Base-by-base conservation (phyloP, 2,797 vertebrate species). In the Darevskia mixta region DNA sequence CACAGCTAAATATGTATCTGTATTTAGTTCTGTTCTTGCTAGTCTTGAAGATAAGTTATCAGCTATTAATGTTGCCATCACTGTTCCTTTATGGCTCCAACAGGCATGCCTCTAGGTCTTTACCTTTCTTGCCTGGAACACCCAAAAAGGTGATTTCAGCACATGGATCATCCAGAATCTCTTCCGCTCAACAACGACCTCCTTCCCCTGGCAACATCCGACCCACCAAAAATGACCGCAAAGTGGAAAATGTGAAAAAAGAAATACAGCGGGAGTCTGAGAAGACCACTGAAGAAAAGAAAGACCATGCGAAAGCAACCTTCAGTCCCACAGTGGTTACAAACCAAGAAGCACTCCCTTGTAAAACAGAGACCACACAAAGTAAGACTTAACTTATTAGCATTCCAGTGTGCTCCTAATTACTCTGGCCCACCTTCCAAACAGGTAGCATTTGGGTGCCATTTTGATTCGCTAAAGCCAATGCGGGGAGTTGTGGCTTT, bases 121-220 rank as follows among this genome's bases (percentile, higher is more conserved):
- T 97, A 88, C 96, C 96, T 85, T 96, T 95, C 87, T 92, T 97
- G 89, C 96, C 96, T 87, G 96, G 96, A 90, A 94, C 95, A 20
- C 97, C 98, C 82, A 98, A 97, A 95, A 96, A 97, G 38, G 76
- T 97, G 1, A 97, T 96, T 75, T 98, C 98, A 90, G 96, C 97
- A 55, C 95, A 95, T 35, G 92, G 94, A 32, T 95, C 96, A 38
- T 95, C 94, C 89, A 97, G 80, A 96, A 89, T 93, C 86, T 76
- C 93, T 79, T 90, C 96, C 18, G 61, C 89, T 89, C 97, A 89
- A 96, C 96, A 85, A 93, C 97, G 95, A 25, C 97, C 97, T 84
- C 96, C 96, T 3, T 97, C 97, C n/a, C 97, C 98, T 8, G 98
- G 98, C 93, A 99, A 99, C 92, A 96, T 99, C 87, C 97, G 98